Conservation (phyloP, 2,797 vertebrate species). For the Discoglossus pictus region DNA sequence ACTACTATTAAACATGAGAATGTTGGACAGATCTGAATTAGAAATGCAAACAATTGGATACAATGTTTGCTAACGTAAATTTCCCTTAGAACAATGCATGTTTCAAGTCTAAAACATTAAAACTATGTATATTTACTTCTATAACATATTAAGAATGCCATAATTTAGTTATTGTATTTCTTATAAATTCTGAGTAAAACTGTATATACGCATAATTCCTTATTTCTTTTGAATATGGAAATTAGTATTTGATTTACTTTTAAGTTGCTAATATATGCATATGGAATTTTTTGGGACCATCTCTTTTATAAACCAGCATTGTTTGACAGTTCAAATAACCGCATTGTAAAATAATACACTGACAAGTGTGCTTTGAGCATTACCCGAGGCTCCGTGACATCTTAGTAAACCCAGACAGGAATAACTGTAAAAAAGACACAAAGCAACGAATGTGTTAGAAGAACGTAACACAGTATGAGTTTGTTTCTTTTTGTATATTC, state of each 20-base stretch:
- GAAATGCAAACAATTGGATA: too few species aligned
- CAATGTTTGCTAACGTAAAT: too few species aligned
- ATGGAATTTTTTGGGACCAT: conserved; percentile 1
- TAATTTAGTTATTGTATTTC: conserved; percentile 4
- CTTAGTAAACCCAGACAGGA: conserved; percentile 13
- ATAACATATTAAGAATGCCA: too few species aligned
- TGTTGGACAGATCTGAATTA: too few species aligned
- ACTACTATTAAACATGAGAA: conserved; percentile 3
- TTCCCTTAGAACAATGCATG: too few species aligned
- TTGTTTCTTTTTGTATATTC: too few species aligned
- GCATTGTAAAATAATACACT: conserved; percentile 29
- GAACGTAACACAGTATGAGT: too few species aligned
- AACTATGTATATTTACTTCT: too few species aligned
- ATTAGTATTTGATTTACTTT: conserved; percentile 22
- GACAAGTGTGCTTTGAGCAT: conserved; percentile 22
- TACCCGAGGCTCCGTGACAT: conserved; percentile 14
- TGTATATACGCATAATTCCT: conserved; percentile 36
- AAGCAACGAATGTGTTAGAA: too few species aligned
- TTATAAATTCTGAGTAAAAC: conserved; percentile 19
- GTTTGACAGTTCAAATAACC: conserved; percentile 35
- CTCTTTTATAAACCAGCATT: conserved; percentile 7
- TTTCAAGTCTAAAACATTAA: too few species aligned
- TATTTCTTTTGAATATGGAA: conserved; percentile 27
- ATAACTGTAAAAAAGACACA: background rate
- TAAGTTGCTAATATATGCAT: conserved; percentile 16